Percentiles rank a stretch among this genome's conserved stretches.
phyloP scores from a whole-genome alignment of 2,797 vertebrate genomes.

The Peromyscus melanophrys region DNA sequence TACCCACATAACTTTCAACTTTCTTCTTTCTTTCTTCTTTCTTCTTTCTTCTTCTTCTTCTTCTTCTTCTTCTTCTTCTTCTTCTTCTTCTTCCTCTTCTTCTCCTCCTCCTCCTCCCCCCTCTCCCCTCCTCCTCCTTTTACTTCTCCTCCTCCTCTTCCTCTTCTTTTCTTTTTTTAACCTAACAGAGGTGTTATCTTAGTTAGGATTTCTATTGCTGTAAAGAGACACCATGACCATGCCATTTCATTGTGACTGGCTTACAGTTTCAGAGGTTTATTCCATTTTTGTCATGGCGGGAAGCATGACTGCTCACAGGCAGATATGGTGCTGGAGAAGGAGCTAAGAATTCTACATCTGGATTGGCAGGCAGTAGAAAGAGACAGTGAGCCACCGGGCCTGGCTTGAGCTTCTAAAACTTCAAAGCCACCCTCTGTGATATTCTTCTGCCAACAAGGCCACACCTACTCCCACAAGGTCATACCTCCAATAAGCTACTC shows the following conservation, averaged over 20 bases:
- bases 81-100: rapidly evolving
- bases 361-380: neutral
- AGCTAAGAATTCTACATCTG: neutral
- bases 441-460: neutral
- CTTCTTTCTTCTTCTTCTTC: rapidly evolving
- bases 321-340: neutral
- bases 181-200: neutral
- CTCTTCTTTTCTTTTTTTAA: rapidly evolving
- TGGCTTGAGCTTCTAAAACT: neutral
- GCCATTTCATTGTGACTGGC: neutral
- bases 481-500: neutral
- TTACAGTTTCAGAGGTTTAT: neutral
- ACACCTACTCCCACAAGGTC: neutral
- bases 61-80: rapidly evolving
- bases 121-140: neutral
- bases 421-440: neutral
- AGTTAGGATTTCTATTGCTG: neutral
- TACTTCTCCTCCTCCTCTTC: rapidly evolving
- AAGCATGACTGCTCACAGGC: neutral
- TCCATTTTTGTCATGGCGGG: neutral
- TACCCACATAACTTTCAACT: too few relatives aligned
- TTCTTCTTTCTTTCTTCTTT: neutral
- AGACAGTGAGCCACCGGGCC: neutral
- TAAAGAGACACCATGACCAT: neutral
- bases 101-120: too few relatives aligned